Base-by-base conservation (phyloP, 1,140 invertebrate genomes). In the Euwallacea similis region DNA sequence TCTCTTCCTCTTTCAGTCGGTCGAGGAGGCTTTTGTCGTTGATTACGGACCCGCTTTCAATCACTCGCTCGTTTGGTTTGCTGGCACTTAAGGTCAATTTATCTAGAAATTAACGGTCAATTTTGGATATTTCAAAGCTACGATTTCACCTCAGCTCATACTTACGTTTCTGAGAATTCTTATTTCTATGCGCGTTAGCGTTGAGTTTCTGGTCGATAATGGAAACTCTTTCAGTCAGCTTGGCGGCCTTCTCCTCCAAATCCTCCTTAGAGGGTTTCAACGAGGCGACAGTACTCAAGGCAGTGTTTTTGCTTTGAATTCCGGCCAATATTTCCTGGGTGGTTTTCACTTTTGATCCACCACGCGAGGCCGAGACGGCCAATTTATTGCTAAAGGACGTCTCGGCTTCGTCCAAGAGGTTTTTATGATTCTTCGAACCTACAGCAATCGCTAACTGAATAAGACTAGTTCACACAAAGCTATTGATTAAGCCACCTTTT, bases 281-380 rank as follows among this genome's bases (percentile, higher is more conserved):
- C 13, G 33, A 9, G 9, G 16, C 47, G 15, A 42, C 63, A 9
- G 67, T 58, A 69, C 64, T 74, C 56, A 70, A 44, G 63, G 77
- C 63, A 56, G 74, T 64, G 74, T 85, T 86, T 61, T 88, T 84
- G 67, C 88, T 90, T 79, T 91, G 89, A 68, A 94, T 83, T 77
- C 92, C 89, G 47, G 90, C 91, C 63, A 94, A 85, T 15, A 95
- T 79, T 79, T 95, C 90, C 76, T 93, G 91, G 21, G 93, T 94
- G 1, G 93, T 95, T 85, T 94, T 94, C 0, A 94, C 86, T 84
- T 93, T 88, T 71, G 89, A 87, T 75, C 86, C 88, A 46, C 88
- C 84, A 16, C 86, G 84, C 50, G 87, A 85, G 72, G 86, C 86
- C 47, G 87, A 85, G 73, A 86, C 86, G 44, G 87, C 88, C 72